Evolutionary conservation across 1,140 invertebrate species (phyloP).

Genomic region (Drosophila eugracilis): DNA sequence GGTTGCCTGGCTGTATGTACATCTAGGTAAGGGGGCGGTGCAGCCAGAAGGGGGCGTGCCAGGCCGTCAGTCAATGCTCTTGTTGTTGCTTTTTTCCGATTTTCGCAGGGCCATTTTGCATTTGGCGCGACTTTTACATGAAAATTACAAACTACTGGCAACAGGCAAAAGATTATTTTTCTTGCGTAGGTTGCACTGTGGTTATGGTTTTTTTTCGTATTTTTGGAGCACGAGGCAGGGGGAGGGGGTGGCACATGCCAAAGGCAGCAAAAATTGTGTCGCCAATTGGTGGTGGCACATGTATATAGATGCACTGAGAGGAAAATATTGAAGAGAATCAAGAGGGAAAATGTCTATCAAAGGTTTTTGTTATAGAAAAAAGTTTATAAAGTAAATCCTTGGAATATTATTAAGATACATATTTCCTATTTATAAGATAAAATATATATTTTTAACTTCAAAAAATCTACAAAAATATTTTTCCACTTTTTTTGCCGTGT

Average conservation of each 20-base stretch:
- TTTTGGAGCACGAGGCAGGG: background rate
- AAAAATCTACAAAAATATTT: too few species aligned
- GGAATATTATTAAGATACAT: too few species aligned
- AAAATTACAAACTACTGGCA: slow-evolving; percentile 83
- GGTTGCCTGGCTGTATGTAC: slow-evolving; percentile 49
- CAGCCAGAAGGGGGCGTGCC: slow-evolving; percentile 42
- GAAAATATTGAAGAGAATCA: too few species aligned
- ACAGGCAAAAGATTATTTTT: slow-evolving; percentile 48
- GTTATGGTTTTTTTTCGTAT: background rate
- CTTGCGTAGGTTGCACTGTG: slow-evolving; percentile 64
- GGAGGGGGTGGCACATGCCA: slow-evolving; percentile 63
- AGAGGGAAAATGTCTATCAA: too few species aligned
- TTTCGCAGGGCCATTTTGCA: slow-evolving; percentile 77
- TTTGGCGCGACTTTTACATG: slow-evolving; percentile 81
- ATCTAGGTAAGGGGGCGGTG: slow-evolving; percentile 19
- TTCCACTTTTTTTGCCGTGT: background rate
- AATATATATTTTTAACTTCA: too few species aligned
- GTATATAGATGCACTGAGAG: background rate
- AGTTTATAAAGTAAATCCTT: too few species aligned
- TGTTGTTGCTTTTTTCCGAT: slow-evolving; percentile 18
- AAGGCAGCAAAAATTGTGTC: slow-evolving; percentile 77
- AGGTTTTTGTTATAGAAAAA: too few species aligned
- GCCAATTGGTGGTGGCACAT: slow-evolving; percentile 56
- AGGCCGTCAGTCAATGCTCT: slow-evolving; percentile 41
- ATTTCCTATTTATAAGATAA: too few species aligned